A percentile compares a stretch with the other conserved stretches of the same genome.
Evolutionary conservation across 2,888 invertebrate genomes (phyloP).

Genomic region (Celastrina argiolus): DNA sequence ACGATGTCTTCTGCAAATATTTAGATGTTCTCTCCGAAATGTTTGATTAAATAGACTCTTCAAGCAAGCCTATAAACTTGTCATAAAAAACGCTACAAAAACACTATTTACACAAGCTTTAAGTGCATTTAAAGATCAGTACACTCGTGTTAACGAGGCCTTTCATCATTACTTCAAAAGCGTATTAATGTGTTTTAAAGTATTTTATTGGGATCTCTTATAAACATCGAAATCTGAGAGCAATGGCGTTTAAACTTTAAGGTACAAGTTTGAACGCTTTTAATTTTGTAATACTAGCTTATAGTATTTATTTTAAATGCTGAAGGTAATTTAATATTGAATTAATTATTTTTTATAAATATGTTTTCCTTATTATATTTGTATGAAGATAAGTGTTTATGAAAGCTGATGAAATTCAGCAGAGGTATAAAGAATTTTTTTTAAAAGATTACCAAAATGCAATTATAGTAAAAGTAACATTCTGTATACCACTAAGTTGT

Average conservation of each 20-base stretch:
- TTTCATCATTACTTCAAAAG: slow-evolving; percentile 17
- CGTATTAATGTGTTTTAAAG: slow-evolving; percentile 28
- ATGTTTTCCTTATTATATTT: too few species aligned
- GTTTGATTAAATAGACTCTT: background rate
- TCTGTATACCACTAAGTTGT: background rate
- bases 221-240: background rate
- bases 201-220: slow-evolving; percentile 19
- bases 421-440: too few species aligned
- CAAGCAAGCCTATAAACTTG: background rate
- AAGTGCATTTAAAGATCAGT: slow-evolving; percentile 3
- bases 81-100: background rate
- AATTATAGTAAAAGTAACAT: background rate
- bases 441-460: background rate
- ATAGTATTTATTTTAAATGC: too few species aligned
- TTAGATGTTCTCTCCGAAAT: background rate
- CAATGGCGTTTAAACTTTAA: background rate
- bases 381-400: too few species aligned
- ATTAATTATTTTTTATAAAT: too few species aligned
- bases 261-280: background rate
- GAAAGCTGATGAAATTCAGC: background rate
- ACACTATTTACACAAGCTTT: background rate
- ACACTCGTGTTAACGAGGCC: background rate
- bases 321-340: too few species aligned
- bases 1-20: too few species aligned
- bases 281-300: background rate